phyloP scores from a whole-genome alignment of 2,113 vertebrate species.

The Amblyornis subalaris region DNA sequence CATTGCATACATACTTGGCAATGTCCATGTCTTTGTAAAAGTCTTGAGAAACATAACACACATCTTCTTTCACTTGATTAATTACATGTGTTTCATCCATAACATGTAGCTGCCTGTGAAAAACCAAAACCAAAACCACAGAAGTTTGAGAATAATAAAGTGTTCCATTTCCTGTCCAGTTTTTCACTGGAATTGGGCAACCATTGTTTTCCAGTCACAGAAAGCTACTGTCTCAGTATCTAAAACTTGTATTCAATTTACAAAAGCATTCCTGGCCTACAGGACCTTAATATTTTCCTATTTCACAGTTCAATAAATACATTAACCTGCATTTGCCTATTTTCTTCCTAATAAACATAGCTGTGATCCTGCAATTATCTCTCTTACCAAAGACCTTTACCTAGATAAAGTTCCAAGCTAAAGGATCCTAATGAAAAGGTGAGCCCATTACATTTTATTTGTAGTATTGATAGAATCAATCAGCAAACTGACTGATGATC shows the following conservation, averaged over 20 bases:
- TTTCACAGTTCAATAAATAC: neutral
- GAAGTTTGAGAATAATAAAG: neutral
- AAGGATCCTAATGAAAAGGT: neutral
- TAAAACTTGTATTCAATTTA: neutral
- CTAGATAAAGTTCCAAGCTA: neutral
- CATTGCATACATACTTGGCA: conserved; percentile 81
- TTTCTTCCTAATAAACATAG: neutral
- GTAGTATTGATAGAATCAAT: neutral
- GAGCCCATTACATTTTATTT: neutral
- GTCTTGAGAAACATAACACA: conserved; percentile 94
- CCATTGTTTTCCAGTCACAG: neutral
- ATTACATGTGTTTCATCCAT: conserved; percentile 98
- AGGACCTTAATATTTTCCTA: neutral
- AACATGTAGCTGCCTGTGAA: conserved; percentile 89
- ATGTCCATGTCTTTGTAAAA: conserved; percentile 95
- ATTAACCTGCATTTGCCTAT: neutral
- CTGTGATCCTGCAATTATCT: neutral
- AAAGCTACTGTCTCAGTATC: neutral
- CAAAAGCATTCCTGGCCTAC: neutral
- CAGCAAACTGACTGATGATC: neutral
- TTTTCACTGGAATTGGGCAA: neutral
- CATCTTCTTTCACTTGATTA: conserved; percentile 98
- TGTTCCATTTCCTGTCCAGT: neutral
- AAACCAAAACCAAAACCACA: neutral
- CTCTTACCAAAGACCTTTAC: neutral